Conservation (phyloP, 2,113 vertebrate species). For the Australoheros scitulus region DNA sequence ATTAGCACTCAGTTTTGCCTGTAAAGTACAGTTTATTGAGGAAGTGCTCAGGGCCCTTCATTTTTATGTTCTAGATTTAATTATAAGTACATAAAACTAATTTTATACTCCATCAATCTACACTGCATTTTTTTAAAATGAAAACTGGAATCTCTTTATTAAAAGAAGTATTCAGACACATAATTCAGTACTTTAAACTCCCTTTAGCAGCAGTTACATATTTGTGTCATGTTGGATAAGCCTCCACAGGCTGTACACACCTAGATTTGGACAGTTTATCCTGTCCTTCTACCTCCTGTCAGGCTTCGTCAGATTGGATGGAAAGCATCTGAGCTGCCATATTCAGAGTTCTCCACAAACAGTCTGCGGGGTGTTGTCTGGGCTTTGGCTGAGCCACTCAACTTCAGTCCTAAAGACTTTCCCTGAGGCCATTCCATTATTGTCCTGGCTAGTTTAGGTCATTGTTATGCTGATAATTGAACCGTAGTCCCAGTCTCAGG, state of each 20-base stretch:
- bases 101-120: constrained; percentile 1
- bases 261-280: not conserved
- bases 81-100: not conserved
- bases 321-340: not conserved
- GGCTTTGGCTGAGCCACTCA: not conserved
- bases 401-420: not conserved
- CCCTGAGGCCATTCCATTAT: not conserved
- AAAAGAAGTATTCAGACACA: not conserved
- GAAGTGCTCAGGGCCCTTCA: not conserved
- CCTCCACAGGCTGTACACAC: not conserved
- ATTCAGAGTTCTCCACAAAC: not conserved
- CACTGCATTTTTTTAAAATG: not conserved
- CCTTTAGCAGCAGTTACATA: not conserved
- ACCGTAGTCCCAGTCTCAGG: not conserved
- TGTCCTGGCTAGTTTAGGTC: not conserved
- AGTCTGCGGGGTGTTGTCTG: not conserved
- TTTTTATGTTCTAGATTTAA: not conserved
- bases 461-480: not conserved
- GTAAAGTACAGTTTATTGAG: not conserved
- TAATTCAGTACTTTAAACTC: not conserved
- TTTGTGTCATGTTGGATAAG: not conserved
- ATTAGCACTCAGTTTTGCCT: not conserved
- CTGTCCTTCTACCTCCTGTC: not conserved
- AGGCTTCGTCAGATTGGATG: not conserved
- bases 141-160: not conserved